Conservation (phyloP, 2,113 vertebrate genomes). For the Sporophila hypoxantha region DNA sequence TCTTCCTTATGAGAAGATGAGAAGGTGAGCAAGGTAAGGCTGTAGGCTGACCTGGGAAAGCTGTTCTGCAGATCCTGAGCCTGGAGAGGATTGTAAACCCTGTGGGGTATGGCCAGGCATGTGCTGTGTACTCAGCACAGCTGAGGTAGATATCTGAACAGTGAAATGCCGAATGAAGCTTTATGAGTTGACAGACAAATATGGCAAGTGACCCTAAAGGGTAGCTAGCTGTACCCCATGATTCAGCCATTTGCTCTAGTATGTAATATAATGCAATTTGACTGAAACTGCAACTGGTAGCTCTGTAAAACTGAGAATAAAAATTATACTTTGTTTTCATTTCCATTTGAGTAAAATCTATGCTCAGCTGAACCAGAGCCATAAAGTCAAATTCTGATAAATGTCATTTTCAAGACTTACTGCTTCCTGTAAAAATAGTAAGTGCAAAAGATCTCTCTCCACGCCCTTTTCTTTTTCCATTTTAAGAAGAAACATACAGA, state of each 20-base stretch:
- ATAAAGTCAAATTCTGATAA: slow-evolving; percentile 12
- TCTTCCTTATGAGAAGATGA: not conserved
- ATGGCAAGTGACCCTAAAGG: not conserved
- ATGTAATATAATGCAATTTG: not conserved
- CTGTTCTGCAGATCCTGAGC: not conserved
- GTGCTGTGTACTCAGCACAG: not conserved
- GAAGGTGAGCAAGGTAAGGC: not conserved
- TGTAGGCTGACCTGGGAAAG: not conserved
- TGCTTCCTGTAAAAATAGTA: slow-evolving; percentile 16
- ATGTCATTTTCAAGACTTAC: slow-evolving; percentile 13
- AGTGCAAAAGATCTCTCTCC: not conserved
- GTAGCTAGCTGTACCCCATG: not conserved
- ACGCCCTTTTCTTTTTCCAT: slow-evolving; percentile 17
- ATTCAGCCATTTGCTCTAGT: not conserved
- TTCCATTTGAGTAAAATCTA: slow-evolving; percentile 11
- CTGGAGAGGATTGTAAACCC: not conserved
- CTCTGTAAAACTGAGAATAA: not conserved
- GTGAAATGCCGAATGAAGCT: not conserved
- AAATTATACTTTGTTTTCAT: not conserved
- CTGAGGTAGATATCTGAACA: not conserved
- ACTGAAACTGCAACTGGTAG: not conserved
- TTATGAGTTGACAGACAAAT: not conserved
- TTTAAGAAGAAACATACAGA: slow-evolving; percentile 26
- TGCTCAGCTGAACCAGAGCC: not conserved
- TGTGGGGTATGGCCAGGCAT: not conserved